Evolutionary conservation across 2,888 invertebrate species (phyloP), one percentile per base, ranked within the genome.

Genomic region (Heteromyza rotundicornis): DNA sequence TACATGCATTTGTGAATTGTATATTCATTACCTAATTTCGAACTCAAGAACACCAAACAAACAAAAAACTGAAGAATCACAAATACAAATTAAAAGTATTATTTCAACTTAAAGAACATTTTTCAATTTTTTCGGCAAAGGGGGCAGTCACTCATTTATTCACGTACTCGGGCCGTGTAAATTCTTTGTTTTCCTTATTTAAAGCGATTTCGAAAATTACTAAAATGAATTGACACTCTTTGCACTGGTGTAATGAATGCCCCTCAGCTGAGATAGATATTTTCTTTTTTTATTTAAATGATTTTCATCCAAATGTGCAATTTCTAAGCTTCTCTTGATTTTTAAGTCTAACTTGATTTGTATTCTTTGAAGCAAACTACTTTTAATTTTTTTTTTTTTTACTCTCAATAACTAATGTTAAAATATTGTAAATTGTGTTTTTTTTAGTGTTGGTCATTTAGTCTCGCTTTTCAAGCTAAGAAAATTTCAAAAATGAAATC

Each of bases 311-410:
- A 19, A 16, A n/a, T 19, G 22, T 50, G 10, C 20, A 27, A 32
- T 35, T 17, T 22, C 7, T 22, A 20, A 1, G 2, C 19, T 8
- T 7, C 19, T 50, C 16, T 12, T 12, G 32, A 40, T 40, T 40
- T 40, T 35, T 40, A 40, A 35, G n/a, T 47, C 47, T 59, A 59
- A 47, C 19, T 54, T 60, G 55, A 60, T 36, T 51, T 50, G 40
- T 10, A 10, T 40, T 40, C 14, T n/a, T 14, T 40, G 5, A 40
- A n/a, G 40, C 40, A n/a, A n/a, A n/a, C n/a, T n/a, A n/a, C n/a
- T n/a, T 40, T 40, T 40, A 40, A 40, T 40, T 40, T 7, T 40
- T n/a, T n/a, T 2, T 40, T 40, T 47, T 17, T 17, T 47, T 47
- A 20, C 19, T 20, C 19, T 47, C n/a, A n/a, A 27, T 5, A 27